These are phyloP conservation scores for Zaprionus taronus DNA, from an alignment of 1,140 invertebrate species.

Conservation along the genomic window DNA sequence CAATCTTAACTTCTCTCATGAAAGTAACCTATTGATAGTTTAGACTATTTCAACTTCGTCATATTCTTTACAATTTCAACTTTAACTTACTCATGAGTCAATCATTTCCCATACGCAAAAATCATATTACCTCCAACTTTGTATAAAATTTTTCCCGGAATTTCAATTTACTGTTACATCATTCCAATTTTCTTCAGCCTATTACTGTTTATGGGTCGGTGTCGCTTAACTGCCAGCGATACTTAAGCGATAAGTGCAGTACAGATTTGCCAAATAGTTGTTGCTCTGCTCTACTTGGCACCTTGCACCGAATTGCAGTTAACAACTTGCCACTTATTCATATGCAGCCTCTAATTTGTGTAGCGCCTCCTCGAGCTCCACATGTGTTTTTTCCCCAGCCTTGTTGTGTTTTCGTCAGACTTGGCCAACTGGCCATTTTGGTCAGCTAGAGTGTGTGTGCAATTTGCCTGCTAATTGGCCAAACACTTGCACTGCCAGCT, in stretches of 20 bases:
- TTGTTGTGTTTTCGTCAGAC: slow-evolving; percentile 48
- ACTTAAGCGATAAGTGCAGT: not conserved
- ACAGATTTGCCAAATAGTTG: not conserved
- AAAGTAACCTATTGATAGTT: not conserved
- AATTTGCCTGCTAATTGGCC: slow-evolving; percentile 73
- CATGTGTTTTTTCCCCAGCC: slow-evolving; percentile 5
- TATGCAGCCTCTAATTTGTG: slow-evolving; percentile 62
- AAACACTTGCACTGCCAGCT: slow-evolving; percentile 70
- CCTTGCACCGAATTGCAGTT: slow-evolving; percentile 51
- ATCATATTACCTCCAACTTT: not conserved
- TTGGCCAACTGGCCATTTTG: slow-evolving; percentile 24
- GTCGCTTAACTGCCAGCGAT: not conserved
- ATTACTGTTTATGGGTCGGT: not conserved
- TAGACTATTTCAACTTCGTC: not conserved
- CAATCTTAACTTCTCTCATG: not conserved
- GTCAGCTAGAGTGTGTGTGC: slow-evolving; percentile 41
- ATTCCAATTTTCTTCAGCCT: not conserved
- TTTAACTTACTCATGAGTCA: not conserved
- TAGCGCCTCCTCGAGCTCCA: slow-evolving; percentile 33
- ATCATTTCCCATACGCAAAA: not conserved
- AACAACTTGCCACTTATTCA: slow-evolving; percentile 43
- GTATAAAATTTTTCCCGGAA: not conserved
- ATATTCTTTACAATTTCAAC: not conserved
- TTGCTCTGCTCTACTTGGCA: slow-evolving; percentile 51
- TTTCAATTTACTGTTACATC: not conserved